These are phyloP conservation scores for Cheilosia soror DNA, from an alignment of 2,888 invertebrate species.

Conservation along the genomic window DNA sequence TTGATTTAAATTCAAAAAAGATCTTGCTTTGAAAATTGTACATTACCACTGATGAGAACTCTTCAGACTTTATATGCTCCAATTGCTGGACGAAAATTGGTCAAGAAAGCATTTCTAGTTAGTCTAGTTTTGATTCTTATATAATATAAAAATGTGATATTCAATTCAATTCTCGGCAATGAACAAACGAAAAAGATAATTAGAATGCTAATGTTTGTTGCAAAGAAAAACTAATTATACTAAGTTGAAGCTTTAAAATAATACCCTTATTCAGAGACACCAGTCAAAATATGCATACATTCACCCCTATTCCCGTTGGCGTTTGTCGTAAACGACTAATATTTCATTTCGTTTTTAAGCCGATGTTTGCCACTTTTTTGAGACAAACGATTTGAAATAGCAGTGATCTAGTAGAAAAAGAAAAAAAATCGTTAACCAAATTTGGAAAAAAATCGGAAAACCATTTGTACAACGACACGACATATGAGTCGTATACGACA, in stretches of 20 bases:
- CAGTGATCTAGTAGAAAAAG: no score
- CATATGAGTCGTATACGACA: no score
- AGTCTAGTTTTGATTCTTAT: slow-evolving; percentile 9
- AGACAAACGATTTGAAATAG: no score
- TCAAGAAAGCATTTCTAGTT: slow-evolving; percentile 41
- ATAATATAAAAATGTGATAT: slow-evolving; percentile 7
- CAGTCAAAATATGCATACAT: not conserved
- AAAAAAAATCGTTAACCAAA: no score
- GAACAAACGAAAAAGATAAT: slow-evolving; percentile 3
- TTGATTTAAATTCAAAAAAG: not conserved
- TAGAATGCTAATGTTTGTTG: not conserved
- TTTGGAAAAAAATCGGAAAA: no score
- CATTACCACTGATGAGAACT: slow-evolving; percentile 72
- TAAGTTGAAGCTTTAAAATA: slow-evolving; percentile 8
- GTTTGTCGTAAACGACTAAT: no score
- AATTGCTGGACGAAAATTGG: slow-evolving; percentile 76
- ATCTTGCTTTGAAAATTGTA: slow-evolving; percentile 29
- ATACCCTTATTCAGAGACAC: not conserved
- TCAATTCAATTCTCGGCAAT: slow-evolving; percentile 5
- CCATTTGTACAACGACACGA: no score
- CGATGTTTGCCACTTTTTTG: no score
- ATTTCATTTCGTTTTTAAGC: no score
- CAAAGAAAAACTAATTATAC: slow-evolving; percentile 3
- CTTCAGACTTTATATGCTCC: slow-evolving; percentile 77
- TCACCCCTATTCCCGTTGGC: no score